Evolutionary conservation across 2,888 invertebrate genomes (phyloP), one percentile per base, ranked within the genome.

Genomic region (Volucella bombylans): DNA sequence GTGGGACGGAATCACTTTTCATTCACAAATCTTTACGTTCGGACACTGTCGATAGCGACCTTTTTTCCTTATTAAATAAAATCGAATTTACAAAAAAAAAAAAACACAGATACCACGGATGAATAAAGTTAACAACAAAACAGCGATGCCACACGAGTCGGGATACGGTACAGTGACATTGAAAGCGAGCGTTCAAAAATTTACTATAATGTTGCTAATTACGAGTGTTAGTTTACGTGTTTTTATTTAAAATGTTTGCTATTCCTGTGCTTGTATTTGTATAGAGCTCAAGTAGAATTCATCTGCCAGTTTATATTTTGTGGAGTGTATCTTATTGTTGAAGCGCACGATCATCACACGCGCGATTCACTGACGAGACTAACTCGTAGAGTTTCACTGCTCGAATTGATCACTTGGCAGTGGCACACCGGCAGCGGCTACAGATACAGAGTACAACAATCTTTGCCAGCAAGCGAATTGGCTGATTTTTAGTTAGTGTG

Each of bases 321-420:
- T 50, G 38, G 49, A 45, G 54, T 65, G 61, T 73, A 72, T 55
- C 59, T 76, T 55, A 38, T 39, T 64, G 18, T 73, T 78, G 77
- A 76, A 72, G 82, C 82, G 68, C 87, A 87, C 87, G 88, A 88
- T 88, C 89, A 88, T 87, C 86, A 88, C 89, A 88, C 89, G 88
- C 89, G 88, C 89, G 89, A 88, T 89, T 88, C 89, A 89, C 88
- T 87, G 88, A 89, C 88, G 88, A 89, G 88, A 88, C 88, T 88
- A 86, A 87, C 83, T 80, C 62, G 74, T 50, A 54, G 79, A 79
- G 73, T 79, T 69, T 72, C 62, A 45, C 47, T 72, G 65, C 8
- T 74, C 45, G 31, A 65, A 65, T 67, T 62, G 83, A 81, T 81
- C 81, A 76, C 61, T 65, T 52, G 74, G 73, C 62, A 64, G 68